A percentile compares a stretch with the other conserved stretches of the same genome.
Conservation (phyloP, 2,888 invertebrate species). For the Flexamia atlantica region DNA sequence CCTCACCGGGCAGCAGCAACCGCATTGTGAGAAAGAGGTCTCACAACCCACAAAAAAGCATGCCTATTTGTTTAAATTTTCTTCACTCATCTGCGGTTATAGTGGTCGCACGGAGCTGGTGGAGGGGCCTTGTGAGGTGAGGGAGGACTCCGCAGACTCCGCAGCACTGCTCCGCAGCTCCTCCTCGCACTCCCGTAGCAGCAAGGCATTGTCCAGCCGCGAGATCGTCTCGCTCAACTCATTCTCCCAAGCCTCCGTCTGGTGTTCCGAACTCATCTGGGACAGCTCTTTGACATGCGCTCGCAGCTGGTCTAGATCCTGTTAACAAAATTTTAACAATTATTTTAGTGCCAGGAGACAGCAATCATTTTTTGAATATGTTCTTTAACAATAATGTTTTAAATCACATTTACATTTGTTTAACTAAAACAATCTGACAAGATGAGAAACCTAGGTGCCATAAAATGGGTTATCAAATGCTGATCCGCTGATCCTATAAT, state of each 20-base stretch:
- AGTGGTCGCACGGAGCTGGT: not conserved
- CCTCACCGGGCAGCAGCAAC: no score
- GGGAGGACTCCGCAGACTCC: not conserved
- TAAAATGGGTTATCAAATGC: no score
- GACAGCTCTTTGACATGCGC: conserved; percentile 85
- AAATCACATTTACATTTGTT: no score
- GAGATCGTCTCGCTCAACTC: conserved; percentile 88
- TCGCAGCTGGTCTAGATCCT: conserved; percentile 82
- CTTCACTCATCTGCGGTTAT: not conserved
- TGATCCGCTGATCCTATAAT: no score
- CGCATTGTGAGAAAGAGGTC: no score
- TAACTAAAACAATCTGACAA: no score
- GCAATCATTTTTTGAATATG: no score
- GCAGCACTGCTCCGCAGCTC: conserved; percentile 73
- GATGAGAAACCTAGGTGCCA: no score
- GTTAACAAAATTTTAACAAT: no score
- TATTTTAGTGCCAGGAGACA: no score
- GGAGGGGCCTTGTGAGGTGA: not conserved
- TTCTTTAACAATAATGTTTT: no score
- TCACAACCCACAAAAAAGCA: not conserved
- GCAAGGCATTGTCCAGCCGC: conserved; percentile 84
- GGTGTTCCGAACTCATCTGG: conserved; percentile 81
- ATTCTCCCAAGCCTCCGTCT: conserved; percentile 84
- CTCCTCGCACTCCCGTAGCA: conserved; percentile 82
- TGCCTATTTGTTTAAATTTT: not conserved